These are phyloP conservation scores for Tyria jacobaeae DNA, from an alignment of 2,888 invertebrate genomes.

Conservation along the genomic window DNA sequence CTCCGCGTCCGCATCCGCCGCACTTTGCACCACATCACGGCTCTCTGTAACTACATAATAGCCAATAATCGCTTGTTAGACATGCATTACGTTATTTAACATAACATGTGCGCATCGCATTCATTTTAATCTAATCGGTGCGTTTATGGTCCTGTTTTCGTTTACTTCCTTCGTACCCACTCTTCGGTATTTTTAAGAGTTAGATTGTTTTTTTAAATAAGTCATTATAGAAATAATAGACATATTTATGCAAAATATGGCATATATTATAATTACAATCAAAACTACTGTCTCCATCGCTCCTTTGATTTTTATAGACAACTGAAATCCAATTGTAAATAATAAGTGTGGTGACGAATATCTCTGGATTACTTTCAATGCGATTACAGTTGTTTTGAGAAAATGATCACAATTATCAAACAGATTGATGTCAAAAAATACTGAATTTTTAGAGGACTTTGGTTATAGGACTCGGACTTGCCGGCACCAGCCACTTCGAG, in stretches of 20 bases:
- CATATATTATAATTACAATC: too few species aligned
- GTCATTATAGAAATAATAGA: too few species aligned
- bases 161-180: slow-evolving; percentile 5
- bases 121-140: slow-evolving; percentile 16
- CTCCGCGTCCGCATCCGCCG: slow-evolving; percentile 12
- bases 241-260: too few species aligned
- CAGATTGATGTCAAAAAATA: background rate
- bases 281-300: too few species aligned
- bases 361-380: too few species aligned
- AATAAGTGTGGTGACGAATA: too few species aligned
- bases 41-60: slow-evolving; percentile 42
- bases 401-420: too few species aligned
- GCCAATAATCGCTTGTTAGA: slow-evolving; percentile 32
- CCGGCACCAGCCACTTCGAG: too few species aligned
- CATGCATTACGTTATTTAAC: slow-evolving; percentile 27
- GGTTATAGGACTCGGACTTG: background rate
- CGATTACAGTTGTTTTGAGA: too few species aligned
- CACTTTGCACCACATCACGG: slow-evolving; percentile 49
- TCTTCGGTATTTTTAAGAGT: background rate
- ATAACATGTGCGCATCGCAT: slow-evolving; percentile 16
- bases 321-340: too few species aligned
- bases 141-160: slow-evolving; percentile 16
- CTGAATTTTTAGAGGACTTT: background rate
- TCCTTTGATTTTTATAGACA: too few species aligned
- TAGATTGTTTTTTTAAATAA: background rate